Evolutionary conservation across 1,140 invertebrate species (phyloP).

Genomic region (Conopomorpha cramerella): DNA sequence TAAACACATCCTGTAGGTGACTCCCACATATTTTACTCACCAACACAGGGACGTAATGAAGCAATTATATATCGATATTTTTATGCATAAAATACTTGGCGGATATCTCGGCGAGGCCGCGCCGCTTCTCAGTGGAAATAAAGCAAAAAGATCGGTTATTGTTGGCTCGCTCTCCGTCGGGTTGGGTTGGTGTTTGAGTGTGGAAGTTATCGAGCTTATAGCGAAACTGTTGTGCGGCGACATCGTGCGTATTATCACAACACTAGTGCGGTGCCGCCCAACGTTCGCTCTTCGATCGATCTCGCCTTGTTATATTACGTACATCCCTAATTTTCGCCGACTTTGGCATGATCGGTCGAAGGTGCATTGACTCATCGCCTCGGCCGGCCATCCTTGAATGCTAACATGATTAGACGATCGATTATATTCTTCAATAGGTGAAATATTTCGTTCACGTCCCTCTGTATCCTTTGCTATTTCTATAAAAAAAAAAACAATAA

Average conservation of each 20-base stretch:
- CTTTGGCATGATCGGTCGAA: no score
- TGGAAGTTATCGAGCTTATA: constrained; percentile 61
- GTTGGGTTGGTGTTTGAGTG: constrained; percentile 45
- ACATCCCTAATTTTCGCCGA: constrained; percentile 53
- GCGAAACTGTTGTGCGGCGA: constrained; percentile 54
- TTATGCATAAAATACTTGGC: constrained; percentile 58
- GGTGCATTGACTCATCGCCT: no score
- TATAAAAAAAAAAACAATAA: no score
- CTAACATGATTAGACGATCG: no score
- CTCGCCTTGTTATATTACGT: constrained; percentile 49
- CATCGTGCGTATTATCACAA: constrained; percentile 51
- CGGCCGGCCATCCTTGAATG: no score
- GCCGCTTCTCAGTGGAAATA: constrained; percentile 44
- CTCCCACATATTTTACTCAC: constrained; percentile 60
- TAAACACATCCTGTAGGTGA: constrained; percentile 36
- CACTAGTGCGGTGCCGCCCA: constrained; percentile 54
- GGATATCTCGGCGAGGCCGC: constrained; percentile 38
- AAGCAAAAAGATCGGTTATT: constrained; percentile 51
- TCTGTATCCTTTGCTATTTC: no score
- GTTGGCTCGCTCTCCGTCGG: constrained; percentile 39
- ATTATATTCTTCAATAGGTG: no score
- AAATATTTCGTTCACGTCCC: no score
- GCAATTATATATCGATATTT: constrained; percentile 62
- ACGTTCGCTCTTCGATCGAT: constrained; percentile 43
- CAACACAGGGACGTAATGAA: constrained; percentile 59